Evolutionary conservation across 2,888 invertebrate genomes (phyloP).

Genomic region (Sturmia bella): DNA sequence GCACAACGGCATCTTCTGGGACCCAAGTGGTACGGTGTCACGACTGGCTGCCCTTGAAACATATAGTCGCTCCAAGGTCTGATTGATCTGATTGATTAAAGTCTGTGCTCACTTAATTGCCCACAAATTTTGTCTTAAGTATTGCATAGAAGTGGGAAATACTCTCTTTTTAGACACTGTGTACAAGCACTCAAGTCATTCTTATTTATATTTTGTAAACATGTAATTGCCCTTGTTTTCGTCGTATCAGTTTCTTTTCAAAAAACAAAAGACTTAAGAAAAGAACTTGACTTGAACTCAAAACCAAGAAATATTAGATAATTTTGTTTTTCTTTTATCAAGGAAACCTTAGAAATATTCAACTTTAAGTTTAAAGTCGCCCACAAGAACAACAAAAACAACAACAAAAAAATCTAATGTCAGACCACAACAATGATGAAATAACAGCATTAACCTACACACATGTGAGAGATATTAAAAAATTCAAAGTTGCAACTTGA

Average conservation of each 20-base stretch:
- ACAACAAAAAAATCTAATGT: slow-evolving; percentile 60
- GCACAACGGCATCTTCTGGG: no score
- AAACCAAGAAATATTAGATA: neutral
- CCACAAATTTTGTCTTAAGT: no score
- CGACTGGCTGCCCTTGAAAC: no score
- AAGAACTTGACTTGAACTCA: slow-evolving; percentile 30
- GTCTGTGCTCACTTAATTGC: no score
- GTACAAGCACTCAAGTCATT: no score
- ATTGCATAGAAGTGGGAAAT: no score
- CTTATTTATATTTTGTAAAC: neutral
- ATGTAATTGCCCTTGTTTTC: slow-evolving; percentile 15
- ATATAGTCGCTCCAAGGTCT: no score
- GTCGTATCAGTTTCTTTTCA: slow-evolving; percentile 1
- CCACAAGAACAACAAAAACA: no score
- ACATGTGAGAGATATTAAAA: slow-evolving; percentile 12
- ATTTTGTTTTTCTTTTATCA: neutral
- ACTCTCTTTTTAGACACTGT: no score
- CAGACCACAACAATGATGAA: slow-evolving; percentile 39
- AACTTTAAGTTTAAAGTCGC: slow-evolving; percentile 51
- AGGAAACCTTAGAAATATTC: slow-evolving; percentile 35
- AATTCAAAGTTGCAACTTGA: slow-evolving; percentile 37
- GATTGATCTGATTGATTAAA: no score
- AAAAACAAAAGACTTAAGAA: slow-evolving; percentile 62
- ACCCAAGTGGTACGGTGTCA: no score
- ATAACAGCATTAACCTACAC: slow-evolving; percentile 58